Evolutionary conservation across 2,797 vertebrate genomes (phyloP), one percentile per base, ranked within the genome.

Genomic region (Epinephelus awoara): DNA sequence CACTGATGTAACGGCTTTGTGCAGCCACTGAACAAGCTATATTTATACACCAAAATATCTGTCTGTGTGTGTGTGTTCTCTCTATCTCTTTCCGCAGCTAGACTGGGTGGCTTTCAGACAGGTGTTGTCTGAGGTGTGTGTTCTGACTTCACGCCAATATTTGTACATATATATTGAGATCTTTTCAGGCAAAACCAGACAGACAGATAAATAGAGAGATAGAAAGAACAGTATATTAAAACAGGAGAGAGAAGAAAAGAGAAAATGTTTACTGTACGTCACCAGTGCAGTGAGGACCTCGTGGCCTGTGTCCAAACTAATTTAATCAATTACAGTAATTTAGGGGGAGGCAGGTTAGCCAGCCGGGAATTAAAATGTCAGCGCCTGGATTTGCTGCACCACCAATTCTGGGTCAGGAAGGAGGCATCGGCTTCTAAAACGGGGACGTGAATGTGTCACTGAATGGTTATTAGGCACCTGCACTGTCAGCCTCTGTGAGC

Each of bases 381-480:
- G 64, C 9, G 83, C 46, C 46, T 72, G 76, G 71, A 83, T 88
- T 79, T 54, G 80, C 88, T 57, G 72, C 80, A 51, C 56, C 72
- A 71, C 71, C 69, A 80, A 56, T 87, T 76, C 68, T 65, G 27
- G 78, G 75, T 86, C 72, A 83, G 83, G 79, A 88, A 56, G 50
- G 79, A 88, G 80, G 86, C 55, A 51, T 52, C 27, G 46, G 81
- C 57, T 84, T 89, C 91, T 93, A 93, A 93, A 94, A 75, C 29
- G 49, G 77, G 89, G 81, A 89, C n/a, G 65, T 63, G 76, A 65
- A 77, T 85, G 89, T 76, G 89, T 91, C 86, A 73, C 66, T 73
- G 87, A 72, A 75, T 76, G 82, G 85, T 95, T 93, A 95, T 95
- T 95, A 95, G 89, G 85, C 95, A 95, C 93, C 94, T 96, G 94